These are phyloP conservation scores for Drosophila leonis DNA, from an alignment of 2,888 invertebrate species.

Conservation along the genomic window DNA sequence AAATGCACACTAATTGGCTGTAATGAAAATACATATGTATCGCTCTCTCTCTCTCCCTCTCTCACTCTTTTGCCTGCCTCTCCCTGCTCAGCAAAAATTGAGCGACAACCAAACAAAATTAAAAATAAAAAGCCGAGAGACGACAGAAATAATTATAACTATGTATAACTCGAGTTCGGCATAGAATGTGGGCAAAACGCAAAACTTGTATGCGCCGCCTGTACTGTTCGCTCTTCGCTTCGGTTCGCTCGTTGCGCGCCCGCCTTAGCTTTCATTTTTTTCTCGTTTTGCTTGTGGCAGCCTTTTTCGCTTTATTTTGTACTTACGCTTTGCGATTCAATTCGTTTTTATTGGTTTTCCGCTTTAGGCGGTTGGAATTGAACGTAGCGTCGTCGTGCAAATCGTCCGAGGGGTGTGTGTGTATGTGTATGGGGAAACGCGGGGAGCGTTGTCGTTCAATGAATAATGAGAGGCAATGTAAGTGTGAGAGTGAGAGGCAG, in stretches of 20 bases:
- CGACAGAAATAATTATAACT: conserved; percentile 79
- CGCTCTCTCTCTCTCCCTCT: conserved; percentile 25
- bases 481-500: conserved; percentile 47
- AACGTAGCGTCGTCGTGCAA: conserved; percentile 71
- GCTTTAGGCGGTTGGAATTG: conserved; percentile 82
- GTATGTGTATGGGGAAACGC: conserved; percentile 39
- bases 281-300: conserved; percentile 62
- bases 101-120: conserved; percentile 76
- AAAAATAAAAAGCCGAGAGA: conserved; percentile 73
- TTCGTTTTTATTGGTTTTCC: conserved; percentile 81
- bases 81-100: conserved; percentile 48
- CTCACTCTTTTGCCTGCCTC: conserved; percentile 16
- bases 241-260: conserved; percentile 48
- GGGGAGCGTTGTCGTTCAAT: conserved; percentile 71
- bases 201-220: conserved; percentile 80
- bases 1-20: conserved; percentile 83
- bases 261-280: conserved; percentile 78
- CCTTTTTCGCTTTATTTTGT: conserved; percentile 79
- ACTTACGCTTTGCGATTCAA: conserved; percentile 80
- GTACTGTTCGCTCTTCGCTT: conserved; percentile 66
- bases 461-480: conserved; percentile 79
- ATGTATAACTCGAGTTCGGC: conserved; percentile 75
- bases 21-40: conserved; percentile 70
- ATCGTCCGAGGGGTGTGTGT: conserved; percentile 54
- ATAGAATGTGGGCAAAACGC: conserved; percentile 68